Evolutionary conservation across 2,888 invertebrate genomes (phyloP).

Genomic region (Nephrotoma guestfalica): DNA sequence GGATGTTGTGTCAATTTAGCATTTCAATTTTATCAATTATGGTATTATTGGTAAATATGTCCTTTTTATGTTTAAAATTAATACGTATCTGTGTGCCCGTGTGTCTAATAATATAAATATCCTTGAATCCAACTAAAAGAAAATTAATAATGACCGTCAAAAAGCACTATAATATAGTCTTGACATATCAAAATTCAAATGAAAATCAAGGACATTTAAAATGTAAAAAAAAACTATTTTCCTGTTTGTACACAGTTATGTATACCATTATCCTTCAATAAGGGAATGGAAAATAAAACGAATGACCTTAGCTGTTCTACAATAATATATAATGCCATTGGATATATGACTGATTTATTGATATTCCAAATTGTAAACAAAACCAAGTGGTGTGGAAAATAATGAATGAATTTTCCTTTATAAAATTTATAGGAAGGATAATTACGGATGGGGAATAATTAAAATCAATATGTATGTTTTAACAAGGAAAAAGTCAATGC

Average conservation of each 20-base stretch:
- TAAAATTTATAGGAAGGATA: neutral
- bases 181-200: neutral
- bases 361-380: neutral
- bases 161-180: neutral
- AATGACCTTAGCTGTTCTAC: neutral
- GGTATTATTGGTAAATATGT: slow-evolving; percentile 38
- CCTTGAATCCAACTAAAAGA: neutral
- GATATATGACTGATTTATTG: neutral
- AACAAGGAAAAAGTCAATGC: no score
- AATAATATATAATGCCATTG: neutral
- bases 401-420: neutral
- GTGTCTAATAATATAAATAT: neutral
- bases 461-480: neutral
- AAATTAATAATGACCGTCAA: neutral
- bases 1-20: slow-evolving; percentile 39
- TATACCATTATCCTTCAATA: neutral
- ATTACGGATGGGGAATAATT: neutral
- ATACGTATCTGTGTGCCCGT: neutral
- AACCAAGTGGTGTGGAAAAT: neutral
- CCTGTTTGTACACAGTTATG: neutral
- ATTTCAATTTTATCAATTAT: slow-evolving; percentile 38
- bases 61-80: slow-evolving; percentile 2
- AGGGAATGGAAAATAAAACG: neutral
- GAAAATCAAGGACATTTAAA: neutral
- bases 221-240: neutral